Evolutionary conservation across 1,140 invertebrate species (phyloP).

Genomic region (Lucilia cuprina): DNA sequence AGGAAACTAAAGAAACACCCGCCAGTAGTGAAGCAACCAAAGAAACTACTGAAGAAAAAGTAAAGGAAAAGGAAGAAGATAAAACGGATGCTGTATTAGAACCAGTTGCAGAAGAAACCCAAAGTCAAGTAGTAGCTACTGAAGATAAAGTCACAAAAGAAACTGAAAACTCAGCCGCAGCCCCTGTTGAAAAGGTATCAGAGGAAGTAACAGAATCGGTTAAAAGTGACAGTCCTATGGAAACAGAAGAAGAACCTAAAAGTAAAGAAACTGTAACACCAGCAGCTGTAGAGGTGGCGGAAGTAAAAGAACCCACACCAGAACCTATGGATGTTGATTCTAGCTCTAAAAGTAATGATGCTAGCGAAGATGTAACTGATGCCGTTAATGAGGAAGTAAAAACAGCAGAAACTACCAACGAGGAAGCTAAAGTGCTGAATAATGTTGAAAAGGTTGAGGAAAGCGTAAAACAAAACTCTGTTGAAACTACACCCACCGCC

Average conservation of each 20-base stretch:
- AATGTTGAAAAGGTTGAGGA: neutral
- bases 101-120: neutral
- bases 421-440: neutral
- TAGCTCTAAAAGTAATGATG: constrained; percentile 46
- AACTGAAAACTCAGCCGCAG: constrained; percentile 32
- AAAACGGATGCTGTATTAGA: neutral
- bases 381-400: neutral
- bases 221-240: neutral
- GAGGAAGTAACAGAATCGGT: neutral
- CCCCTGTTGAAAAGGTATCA: neutral
- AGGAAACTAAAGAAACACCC: neutral
- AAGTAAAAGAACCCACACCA: constrained; percentile 44
- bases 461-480: constrained; percentile 30
- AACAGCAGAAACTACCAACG: constrained; percentile 23
- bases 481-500: constrained; percentile 27
- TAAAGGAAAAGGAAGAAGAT: neutral
- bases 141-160: neutral
- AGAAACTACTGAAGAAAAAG: neutral
- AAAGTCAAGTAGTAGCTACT: constrained; percentile 14
- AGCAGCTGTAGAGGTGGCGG: neutral
- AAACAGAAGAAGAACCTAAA: constrained; percentile 4
- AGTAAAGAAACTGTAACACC: neutral
- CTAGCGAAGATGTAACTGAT: constrained; percentile 35
- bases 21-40: neutral
- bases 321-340: constrained; percentile 59